Conservation (phyloP, 2,113 vertebrate species). For the Lepidothrix coronata region DNA sequence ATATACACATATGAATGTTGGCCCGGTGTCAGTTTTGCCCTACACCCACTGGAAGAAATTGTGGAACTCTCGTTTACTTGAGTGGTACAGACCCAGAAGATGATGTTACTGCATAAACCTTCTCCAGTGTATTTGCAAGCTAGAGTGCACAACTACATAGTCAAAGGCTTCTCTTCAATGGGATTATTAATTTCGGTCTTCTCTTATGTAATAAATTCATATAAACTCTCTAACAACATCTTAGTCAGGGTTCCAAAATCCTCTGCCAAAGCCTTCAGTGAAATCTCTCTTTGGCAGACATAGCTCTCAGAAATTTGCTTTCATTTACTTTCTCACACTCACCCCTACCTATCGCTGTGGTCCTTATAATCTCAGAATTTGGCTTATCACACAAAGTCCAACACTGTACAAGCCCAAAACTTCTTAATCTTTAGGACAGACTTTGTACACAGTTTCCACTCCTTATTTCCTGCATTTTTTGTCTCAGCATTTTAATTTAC, state of each 20-base stretch:
- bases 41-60: neutral
- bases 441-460: neutral
- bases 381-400: neutral
- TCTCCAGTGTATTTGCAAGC: neutral
- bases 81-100: neutral
- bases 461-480: neutral
- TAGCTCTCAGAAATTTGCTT: slow-evolving; percentile 15
- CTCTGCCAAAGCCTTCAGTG: slow-evolving; percentile 6
- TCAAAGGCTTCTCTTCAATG: neutral
- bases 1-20: neutral
- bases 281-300: neutral
- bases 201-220: neutral
- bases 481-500: neutral
- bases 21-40: neutral
- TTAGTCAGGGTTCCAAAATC: neutral
- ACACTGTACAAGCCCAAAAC: neutral
- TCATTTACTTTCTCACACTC: slow-evolving; percentile 7
- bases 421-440: neutral
- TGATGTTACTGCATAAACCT: neutral
- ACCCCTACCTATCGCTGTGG: rapidly evolving
- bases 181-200: slow-evolving; percentile 31
- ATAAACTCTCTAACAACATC: neutral
- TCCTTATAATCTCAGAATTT: neutral
- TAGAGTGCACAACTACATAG: neutral
- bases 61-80: rapidly evolving